These are phyloP conservation scores for Epizoanthus scotinus DNA, from an alignment of 92 coral and sea anemone species.

Conservation along the genomic window DNA sequence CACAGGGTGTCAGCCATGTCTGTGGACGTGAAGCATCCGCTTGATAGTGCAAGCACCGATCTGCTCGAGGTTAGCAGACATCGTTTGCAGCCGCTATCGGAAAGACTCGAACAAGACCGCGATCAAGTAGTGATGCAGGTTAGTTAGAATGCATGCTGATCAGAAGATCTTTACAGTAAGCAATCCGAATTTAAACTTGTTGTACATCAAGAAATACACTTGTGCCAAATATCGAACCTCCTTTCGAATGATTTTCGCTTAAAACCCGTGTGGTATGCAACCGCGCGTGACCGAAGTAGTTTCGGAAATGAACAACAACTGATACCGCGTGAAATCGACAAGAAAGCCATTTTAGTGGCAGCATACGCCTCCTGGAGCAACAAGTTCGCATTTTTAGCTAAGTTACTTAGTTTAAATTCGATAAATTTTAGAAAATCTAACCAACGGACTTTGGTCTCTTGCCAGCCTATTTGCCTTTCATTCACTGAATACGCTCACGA, in stretches of 20 bases:
- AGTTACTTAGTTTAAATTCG: neutral
- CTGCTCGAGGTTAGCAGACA: conserved; percentile 90
- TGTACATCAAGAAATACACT: neutral
- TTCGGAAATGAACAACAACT: conserved; percentile 43
- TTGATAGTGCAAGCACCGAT: conserved; percentile 86
- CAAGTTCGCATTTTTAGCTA: neutral
- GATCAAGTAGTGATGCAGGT: conserved; percentile 91
- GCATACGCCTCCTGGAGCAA: conserved; percentile 10
- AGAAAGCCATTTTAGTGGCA: conserved; percentile 34
- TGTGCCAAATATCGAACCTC: neutral
- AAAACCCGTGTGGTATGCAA: conserved; percentile 5
- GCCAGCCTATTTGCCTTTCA: neutral
- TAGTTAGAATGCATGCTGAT: conserved; percentile 31
- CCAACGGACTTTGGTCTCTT: neutral
- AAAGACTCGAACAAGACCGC: conserved; percentile 86
- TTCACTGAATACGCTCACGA: neutral
- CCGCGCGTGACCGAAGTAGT: conserved; percentile 41
- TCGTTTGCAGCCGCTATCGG: conserved; percentile 84
- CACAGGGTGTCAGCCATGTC: conserved; percentile 64
- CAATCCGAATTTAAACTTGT: neutral
- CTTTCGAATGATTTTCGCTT: conserved; percentile 10
- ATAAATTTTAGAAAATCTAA: neutral
- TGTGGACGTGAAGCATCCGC: conserved; percentile 90
- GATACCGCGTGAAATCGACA: conserved; percentile 20
- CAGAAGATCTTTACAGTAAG: conserved; percentile 1